Evolutionary conservation across 2,113 vertebrate genomes (phyloP).

Genomic region (Pycnonotus jocosus): DNA sequence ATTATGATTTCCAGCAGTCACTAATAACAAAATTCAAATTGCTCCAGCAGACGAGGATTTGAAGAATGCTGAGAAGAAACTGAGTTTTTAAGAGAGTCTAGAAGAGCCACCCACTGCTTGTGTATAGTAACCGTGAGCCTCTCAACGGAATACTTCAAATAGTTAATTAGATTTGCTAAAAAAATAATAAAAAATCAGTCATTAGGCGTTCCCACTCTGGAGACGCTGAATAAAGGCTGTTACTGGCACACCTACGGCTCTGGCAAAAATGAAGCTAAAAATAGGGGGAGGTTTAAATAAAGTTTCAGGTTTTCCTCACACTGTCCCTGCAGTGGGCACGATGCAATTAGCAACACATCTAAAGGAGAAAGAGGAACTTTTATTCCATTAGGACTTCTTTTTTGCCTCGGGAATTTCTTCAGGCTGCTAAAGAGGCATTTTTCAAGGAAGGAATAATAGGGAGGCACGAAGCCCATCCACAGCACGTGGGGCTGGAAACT

Average conservation of each 20-base stretch:
- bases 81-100: conserved; percentile 71
- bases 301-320: conserved; percentile 54
- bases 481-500: neutral
- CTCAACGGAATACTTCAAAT: conserved; percentile 76
- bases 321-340: conserved; percentile 26
- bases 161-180: conserved; percentile 77
- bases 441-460: conserved; percentile 55
- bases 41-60: conserved; percentile 85
- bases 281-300: conserved; percentile 2
- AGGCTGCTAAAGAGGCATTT: conserved; percentile 64
- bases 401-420: conserved; percentile 61
- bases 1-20: conserved; percentile 91
- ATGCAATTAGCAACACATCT: conserved; percentile 67
- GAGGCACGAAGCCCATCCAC: neutral
- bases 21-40: conserved; percentile 97
- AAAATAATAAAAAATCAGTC: conserved; percentile 62
- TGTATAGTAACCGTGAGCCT: conserved; percentile 61
- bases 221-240: conserved; percentile 56
- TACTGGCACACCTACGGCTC: conserved; percentile 50
- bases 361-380: conserved; percentile 54
- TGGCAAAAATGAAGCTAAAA: conserved; percentile 57
- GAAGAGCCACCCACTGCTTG: conserved; percentile 71
- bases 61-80: conserved; percentile 73
- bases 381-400: conserved; percentile 51
- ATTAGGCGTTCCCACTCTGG: conserved; percentile 61